Evolutionary conservation across 2,113 vertebrate genomes (phyloP), one percentile per base, ranked within the genome.

Genomic region (Amia ocellicauda): DNA sequence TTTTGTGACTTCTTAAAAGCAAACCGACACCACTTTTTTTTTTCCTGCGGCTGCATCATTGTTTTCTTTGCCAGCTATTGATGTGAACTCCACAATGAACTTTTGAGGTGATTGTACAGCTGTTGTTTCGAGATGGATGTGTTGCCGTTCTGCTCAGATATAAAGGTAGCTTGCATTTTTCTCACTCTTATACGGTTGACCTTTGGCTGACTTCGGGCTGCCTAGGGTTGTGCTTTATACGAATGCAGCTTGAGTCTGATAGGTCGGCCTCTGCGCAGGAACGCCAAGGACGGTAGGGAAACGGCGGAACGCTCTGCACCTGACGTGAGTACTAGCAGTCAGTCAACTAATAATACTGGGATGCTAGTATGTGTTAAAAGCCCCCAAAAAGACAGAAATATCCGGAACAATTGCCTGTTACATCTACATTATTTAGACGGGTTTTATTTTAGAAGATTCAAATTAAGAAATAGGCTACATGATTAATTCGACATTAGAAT

Each of bases 151-250:
- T 66, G 19, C 51, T 28, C 52, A 58, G 41, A 74, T 36, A 23
- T 64, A 73, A 72, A 76, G 20, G 65, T 65, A 68, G 49, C 52
- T 51, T 60, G 17, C 49, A 40, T 57, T 59, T 60, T 58, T 66
- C 45, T 67, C 67, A 52, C 62, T 69, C 45, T 71, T 65, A 69
- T 63, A 53, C 60, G 47, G 45, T 62, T 76, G 77, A 76, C 71
- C 76, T 74, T 69, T 75, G 70, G 64, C 69, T 78, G 76, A 78
- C 76, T 69, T 68, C 58, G 20, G 9, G 31, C 61, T 67, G 70
- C 63, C 47, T 60, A 28, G 64, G 49, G 49, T 10, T 29, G 47
- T 66, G 64, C 56, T 20, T 20, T 16, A n/a, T n/a, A 22, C 9
- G 36, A 26, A 52, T n/a, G 57, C 23, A 28, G 14, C 17, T n/a